Evolutionary conservation across 1,140 invertebrate species (phyloP), one percentile per base, ranked within the genome.

Genomic region (Euura saliciscinereae): DNA sequence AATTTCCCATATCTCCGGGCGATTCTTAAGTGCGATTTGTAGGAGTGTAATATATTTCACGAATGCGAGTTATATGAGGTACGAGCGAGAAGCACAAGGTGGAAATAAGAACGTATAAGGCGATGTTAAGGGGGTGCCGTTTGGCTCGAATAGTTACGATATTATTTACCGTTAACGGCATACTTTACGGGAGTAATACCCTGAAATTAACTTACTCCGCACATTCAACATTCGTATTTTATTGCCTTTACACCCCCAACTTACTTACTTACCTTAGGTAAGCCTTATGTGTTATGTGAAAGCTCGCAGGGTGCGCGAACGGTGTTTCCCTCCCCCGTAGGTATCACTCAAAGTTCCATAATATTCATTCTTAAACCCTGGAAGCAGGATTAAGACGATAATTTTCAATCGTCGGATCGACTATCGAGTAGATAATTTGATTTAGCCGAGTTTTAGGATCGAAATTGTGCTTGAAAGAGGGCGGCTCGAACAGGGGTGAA

Each of bases 81-180:
- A 28, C 28, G 28, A 28, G 28, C 28, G 28, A 28, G 28, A 28
- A 28, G 28, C 28, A 28, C 28, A 28, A 28, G 28, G 28, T 28
- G 28, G 28, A 28, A 28, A 28, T 28, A 28, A 28, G 1, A 28
- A 28, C 28, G 28, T 28, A 28, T 28, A 28, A 28, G 51, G 13
- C 10, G 51, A 59, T 11, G 51, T 3, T n/a, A 28, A 28, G 75
- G 68, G 71, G 73, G 51, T 71, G 75, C 74, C 74, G 68, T 79
- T 80, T 73, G 68, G 44, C 67, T 68, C 77, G 79, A 82, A 80
- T 81, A 79, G 77, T 79, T 78, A 68, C 77, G 79, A 76, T 80
- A 81, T 82, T 84, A 84, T 85, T 85, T 80, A 84, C 79, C 67
- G 77, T 77, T 80, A 83, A 82, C 78, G 79, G 76, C 75, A 78